Evolutionary conservation across 2,888 invertebrate species (phyloP).

Genomic region (Euplagia quadripunctaria): DNA sequence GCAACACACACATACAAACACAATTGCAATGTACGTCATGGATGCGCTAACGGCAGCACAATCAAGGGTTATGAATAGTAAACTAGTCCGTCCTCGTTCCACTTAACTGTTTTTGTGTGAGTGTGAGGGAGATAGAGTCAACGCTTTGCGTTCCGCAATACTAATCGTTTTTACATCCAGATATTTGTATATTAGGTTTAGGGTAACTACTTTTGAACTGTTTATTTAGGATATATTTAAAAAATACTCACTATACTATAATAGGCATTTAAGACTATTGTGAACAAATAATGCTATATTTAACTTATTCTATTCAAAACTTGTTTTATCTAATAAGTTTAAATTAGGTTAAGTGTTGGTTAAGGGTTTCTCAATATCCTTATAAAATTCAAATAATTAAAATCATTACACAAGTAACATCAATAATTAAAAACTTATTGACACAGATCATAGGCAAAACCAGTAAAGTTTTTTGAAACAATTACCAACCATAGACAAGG

Average conservation of each 20-base stretch:
- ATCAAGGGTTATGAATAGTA: conserved; percentile 55
- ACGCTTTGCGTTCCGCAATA: conserved; percentile 35
- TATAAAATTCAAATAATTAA: no score
- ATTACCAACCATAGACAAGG: not conserved
- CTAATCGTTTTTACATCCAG: conserved; percentile 51
- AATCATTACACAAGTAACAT: not conserved
- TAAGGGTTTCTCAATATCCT: no score
- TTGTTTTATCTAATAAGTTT: not conserved
- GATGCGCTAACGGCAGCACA: conserved; percentile 54
- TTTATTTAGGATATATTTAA: conserved; percentile 33
- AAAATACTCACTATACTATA: not conserved
- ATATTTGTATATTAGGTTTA: conserved; percentile 50
- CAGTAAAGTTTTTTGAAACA: not conserved
- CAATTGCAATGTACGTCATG: conserved; percentile 36
- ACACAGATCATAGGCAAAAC: not conserved
- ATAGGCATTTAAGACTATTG: no score
- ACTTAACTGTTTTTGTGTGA: conserved; percentile 26
- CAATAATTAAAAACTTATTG: not conserved
- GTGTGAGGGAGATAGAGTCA: conserved; percentile 39
- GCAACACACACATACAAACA: conserved; percentile 18
- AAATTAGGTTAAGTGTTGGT: no score
- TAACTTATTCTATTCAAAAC: no score
- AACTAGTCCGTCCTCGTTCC: conserved; percentile 43
- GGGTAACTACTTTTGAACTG: conserved; percentile 40
- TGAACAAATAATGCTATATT: not conserved